phyloP scores from a whole-genome alignment of 2,888 invertebrate genomes.

The Seira sanloemensis region DNA sequence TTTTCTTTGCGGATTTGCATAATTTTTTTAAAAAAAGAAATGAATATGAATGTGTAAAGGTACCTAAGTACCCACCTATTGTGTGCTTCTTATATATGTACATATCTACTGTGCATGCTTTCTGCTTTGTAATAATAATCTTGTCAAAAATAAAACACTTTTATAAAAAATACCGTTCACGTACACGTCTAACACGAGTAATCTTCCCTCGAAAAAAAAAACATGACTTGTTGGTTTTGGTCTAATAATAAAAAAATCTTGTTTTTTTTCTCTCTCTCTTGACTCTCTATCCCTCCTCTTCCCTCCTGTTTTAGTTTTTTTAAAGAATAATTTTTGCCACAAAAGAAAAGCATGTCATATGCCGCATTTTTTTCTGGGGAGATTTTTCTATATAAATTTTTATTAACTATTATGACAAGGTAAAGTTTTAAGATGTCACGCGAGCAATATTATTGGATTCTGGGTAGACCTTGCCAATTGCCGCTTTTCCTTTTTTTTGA shows the following conservation, averaged over 20 bases:
- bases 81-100: no score
- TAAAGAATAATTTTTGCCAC: neutral
- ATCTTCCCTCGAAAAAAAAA: neutral
- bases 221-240: neutral
- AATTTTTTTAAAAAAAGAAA: no score
- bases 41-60: neutral
- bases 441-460: neutral
- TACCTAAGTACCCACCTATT: no score
- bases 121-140: neutral
- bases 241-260: neutral
- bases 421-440: neutral
- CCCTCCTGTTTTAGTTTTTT: no score
- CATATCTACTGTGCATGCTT: no score
- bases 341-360: neutral
- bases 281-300: neutral
- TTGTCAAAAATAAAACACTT: neutral
- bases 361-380: neutral
- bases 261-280: neutral
- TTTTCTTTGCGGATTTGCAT: no score
- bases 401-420: neutral
- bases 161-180: neutral
- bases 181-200: neutral
- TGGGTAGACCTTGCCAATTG: no score
- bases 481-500: conserved; percentile 3
- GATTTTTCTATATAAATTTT: neutral